These are phyloP conservation scores for Thumatha senex DNA, from an alignment of 2,888 invertebrate species.

Conservation along the genomic window DNA sequence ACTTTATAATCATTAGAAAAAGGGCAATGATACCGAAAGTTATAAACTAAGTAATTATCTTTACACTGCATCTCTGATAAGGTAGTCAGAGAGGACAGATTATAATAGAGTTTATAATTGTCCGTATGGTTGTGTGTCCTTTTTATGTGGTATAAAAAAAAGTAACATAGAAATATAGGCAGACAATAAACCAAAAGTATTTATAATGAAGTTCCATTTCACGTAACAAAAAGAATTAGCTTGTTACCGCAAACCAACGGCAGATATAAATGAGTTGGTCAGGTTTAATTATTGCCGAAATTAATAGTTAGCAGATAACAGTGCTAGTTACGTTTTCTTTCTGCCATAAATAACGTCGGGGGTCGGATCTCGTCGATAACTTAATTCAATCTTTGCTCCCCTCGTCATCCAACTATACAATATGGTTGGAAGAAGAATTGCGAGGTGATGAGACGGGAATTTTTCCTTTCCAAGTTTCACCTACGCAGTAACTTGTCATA, in stretches of 20 bases:
- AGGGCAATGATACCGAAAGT: too few relatives aligned
- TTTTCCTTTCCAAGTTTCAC: slow-evolving; percentile 36
- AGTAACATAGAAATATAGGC: too few relatives aligned
- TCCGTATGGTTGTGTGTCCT: too few relatives aligned
- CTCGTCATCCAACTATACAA: slow-evolving; percentile 65
- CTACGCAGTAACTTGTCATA: slow-evolving; percentile 37
- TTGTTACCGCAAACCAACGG: slow-evolving; percentile 30
- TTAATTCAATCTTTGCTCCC: slow-evolving; percentile 78
- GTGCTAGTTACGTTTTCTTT: slow-evolving; percentile 57
- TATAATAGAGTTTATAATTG: too few relatives aligned
- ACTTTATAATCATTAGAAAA: too few relatives aligned
- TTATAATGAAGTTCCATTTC: slow-evolving; percentile 25
- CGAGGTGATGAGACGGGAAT: slow-evolving; percentile 58
- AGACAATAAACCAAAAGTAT: slow-evolving; percentile 10
- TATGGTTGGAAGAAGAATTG: slow-evolving; percentile 59
- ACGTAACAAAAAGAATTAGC: slow-evolving; percentile 34
- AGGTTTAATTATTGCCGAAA: slow-evolving; percentile 74
- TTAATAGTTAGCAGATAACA: slow-evolving; percentile 73
- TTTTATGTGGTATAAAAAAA: too few relatives aligned
- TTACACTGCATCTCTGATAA: too few relatives aligned
- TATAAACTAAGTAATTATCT: too few relatives aligned
- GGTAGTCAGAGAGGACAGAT: too few relatives aligned
- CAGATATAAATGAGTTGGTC: slow-evolving; percentile 61
- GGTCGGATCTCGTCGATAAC: slow-evolving; percentile 64
- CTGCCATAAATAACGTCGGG: slow-evolving; percentile 65